Base-by-base conservation (phyloP, 2,797 vertebrate species). In the Gallirallus australis region DNA sequence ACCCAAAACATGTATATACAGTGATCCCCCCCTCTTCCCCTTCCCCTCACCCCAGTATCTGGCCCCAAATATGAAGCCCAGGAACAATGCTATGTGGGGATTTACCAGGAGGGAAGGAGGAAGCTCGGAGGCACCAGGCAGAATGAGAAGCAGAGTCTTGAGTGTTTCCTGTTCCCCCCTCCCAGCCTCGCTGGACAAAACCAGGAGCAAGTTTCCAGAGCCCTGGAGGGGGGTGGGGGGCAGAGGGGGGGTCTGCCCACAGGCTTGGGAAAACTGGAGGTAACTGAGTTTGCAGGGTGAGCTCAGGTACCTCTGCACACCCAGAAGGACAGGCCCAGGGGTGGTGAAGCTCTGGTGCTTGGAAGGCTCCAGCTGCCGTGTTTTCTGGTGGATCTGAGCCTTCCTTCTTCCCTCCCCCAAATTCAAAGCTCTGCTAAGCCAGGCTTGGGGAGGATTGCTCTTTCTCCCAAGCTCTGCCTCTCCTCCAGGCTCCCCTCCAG, bases 191-290 rank as follows among this genome's bases (percentile, higher is more conserved):
- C 20, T 3, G 19, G 66, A 9, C 30, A 25, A 54, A 59, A 23
- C 1, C 1, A 75, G 31, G 52, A 40, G 61, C 48, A 39, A 27
- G 75, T 47, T 70, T 59, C 52, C 39, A 37, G 42, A 48, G 50
- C 45, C 15, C 1, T 40, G 0, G 30, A 14, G 6, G 30, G 42
- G 33, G 23, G 42, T 4, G 42, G 21, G 20, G 45, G n/a, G 50
- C 31, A 28, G 21, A 14, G 11, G 11, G 45, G n/a, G 50, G 35
- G 27, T 45, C 71, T 52, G 35, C 40, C 69, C 0, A 1, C 3
- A 1, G 47, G 64, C 40, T 71, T 18, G 7, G 75, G 35, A 16
- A 61, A 70, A 25, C 25, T 25, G 69, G 50, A 50, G 28, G 42
- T 24, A 23, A 45, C 16, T 28, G 82, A 33, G 15, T 25, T 54